phyloP scores from a whole-genome alignment of 2,888 invertebrate species.

The Standfussiana lucernea region DNA sequence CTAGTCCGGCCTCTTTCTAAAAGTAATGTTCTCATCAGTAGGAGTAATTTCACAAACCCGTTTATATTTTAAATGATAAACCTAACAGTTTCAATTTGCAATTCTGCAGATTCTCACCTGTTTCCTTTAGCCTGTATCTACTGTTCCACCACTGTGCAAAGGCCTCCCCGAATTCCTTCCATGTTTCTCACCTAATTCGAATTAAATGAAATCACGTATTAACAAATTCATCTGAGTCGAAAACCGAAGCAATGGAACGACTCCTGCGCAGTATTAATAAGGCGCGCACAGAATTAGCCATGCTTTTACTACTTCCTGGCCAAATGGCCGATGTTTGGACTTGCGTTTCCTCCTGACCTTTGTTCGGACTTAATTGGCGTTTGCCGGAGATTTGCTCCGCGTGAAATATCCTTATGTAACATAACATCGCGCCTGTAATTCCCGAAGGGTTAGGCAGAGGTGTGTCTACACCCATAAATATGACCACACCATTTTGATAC shows the following conservation, averaged over 20 bases:
- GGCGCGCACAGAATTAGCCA: slow-evolving; percentile 67
- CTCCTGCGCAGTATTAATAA: slow-evolving; percentile 58
- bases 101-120: too few relatives aligned
- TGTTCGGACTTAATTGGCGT: slow-evolving; percentile 46
- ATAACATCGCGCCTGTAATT: not conserved
- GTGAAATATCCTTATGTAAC: slow-evolving; percentile 20
- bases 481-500: not conserved
- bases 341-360: slow-evolving; percentile 69
- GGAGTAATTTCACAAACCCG: not conserved
- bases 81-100: not conserved
- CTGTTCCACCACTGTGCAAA: too few relatives aligned
- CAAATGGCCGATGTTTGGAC: slow-evolving; percentile 71
- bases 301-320: slow-evolving; percentile 69
- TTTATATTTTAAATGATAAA: not conserved
- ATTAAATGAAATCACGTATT: not conserved
- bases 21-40: not conserved
- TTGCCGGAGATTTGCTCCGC: slow-evolving; percentile 39
- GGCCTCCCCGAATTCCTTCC: too few relatives aligned
- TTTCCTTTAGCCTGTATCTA: too few relatives aligned
- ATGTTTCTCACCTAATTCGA: not conserved
- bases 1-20: not conserved
- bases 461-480: not conserved
- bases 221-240: slow-evolving; percentile 6
- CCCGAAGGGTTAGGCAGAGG: not conserved
- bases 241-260: slow-evolving; percentile 37